A percentile compares a stretch with the other conserved stretches of the same genome.
phyloP scores from a whole-genome alignment of 2,113 vertebrate genomes.

The Pontoporia blainvillei region DNA sequence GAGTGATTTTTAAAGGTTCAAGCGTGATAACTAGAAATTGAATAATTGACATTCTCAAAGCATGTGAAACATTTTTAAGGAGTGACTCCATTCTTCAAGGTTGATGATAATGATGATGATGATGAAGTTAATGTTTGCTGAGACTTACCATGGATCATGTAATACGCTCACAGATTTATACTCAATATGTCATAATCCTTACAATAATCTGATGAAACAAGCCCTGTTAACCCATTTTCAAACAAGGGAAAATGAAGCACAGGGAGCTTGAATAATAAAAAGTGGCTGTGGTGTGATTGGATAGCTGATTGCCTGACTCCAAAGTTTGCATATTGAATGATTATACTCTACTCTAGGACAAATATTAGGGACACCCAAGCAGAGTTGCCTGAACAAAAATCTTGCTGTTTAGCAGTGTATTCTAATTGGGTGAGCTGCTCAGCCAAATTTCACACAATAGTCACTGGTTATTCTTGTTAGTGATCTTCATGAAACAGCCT shows the following conservation, averaged over 20 bases:
- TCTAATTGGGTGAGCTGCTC: not conserved
- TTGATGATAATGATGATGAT: not conserved
- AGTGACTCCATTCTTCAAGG: not conserved
- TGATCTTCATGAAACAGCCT: not conserved
- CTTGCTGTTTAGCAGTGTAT: not conserved
- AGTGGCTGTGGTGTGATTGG: not conserved
- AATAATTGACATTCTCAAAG: not conserved
- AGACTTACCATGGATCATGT: not conserved
- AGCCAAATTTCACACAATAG: not conserved
- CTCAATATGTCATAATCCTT: not conserved
- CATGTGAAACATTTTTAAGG: not conserved
- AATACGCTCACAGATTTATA: not conserved
- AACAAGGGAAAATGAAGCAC: not conserved
- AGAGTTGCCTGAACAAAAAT: not conserved
- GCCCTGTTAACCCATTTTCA: not conserved
- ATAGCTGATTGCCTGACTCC: not conserved
- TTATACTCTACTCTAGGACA: not conserved
- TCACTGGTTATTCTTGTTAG: not conserved
- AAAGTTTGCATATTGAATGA: not conserved
- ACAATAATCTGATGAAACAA: not conserved
- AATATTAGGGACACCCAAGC: not conserved
- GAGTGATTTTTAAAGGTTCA: not conserved
- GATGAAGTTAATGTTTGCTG: not conserved
- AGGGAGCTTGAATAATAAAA: not conserved
- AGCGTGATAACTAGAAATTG: not conserved